A percentile compares a stretch with the other conserved stretches of the same genome.
Evolutionary conservation across 2,888 invertebrate species (phyloP).

Genomic region (Hydropsyche betteni): DNA sequence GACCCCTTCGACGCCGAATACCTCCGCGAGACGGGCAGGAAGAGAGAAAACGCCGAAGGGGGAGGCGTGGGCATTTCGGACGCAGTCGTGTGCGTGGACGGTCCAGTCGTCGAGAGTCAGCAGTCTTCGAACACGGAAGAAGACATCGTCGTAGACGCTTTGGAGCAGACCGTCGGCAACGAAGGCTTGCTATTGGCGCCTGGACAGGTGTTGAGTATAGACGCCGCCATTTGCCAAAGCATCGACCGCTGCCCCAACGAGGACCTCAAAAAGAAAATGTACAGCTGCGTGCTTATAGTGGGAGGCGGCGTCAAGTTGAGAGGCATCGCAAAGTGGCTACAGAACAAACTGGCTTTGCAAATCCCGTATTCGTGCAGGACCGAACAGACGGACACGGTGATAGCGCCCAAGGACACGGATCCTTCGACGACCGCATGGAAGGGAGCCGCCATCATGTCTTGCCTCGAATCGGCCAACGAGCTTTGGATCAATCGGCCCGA

Average conservation of each 20-base stretch:
- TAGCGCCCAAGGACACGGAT: conserved; percentile 91
- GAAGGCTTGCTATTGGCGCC: conserved; percentile 77
- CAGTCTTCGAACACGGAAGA: conserved; percentile 69
- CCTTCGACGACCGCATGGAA: conserved; percentile 92
- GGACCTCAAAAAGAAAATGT: conserved; percentile 93
- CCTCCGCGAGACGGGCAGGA: conserved; percentile 84
- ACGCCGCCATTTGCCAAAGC: conserved; percentile 90
- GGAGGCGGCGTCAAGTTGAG: conserved; percentile 92
- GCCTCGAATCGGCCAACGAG: conserved; percentile 73
- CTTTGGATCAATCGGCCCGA: conserved; percentile 88
- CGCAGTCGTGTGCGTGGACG: conserved; percentile 64
- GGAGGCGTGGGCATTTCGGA: conserved; percentile 58
- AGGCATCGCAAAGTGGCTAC: conserved; percentile 86
- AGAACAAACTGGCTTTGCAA: conserved; percentile 84
- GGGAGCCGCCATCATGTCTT: conserved; percentile 92
- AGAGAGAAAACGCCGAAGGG: conserved; percentile 61
- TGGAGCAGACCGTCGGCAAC: conserved; percentile 64
- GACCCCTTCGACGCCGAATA: conserved; percentile 95
- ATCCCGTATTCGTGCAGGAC: conserved; percentile 82
- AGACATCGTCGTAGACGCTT: conserved; percentile 76
- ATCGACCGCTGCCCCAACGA: conserved; percentile 90
- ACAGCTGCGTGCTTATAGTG: conserved; percentile 88
- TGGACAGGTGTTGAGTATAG: conserved; percentile 85
- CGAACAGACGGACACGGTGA: conserved; percentile 89
- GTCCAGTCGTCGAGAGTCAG: conserved; percentile 62